Base-by-base conservation (phyloP, 2,888 invertebrate species). In the Philereme transversata region DNA sequence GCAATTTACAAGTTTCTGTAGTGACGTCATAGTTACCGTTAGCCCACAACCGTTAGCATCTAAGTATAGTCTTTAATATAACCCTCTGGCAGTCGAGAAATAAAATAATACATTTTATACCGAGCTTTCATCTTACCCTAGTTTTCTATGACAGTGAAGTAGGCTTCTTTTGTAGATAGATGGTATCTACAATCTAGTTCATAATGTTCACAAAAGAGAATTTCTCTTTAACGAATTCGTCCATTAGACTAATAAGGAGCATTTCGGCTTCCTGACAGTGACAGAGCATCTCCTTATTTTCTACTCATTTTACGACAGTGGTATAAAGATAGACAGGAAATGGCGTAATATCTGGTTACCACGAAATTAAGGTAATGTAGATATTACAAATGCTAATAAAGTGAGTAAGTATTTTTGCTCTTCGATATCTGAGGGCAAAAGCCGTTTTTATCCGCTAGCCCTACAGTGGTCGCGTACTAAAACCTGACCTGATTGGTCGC, bases 161-260 rank as follows among this genome's bases (percentile, higher is more conserved):
- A 22, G 22, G 3, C 22, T 3, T 36, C 36, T 36, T 36, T 40
- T 40, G 40, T 40, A 40, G 40, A 40, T 40, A 6, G 40, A 40
- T 22, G 40, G 40, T 40, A 7, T 8, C 7, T 40, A 40, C 40
- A 3, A 22, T 38, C 36, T 6, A 40, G 40, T 40, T 22, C 22
- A 22, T 22, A n/a, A 43, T n/a, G 4, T 43, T 11, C 7, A 47
- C 33, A 47, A 47, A 36, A 6, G 40, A 49, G 49, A 34, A 33
- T 47, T 9, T 5, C 45, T 45, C 35, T 46, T 7, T 46, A 46
- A 22, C 46, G 5, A 46, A 33, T 46, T 33, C 22, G 11, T 33
- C 46, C 46, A 47, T 34, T 34, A 47, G 4, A 33, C 47, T 47
- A 47, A 47, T 47, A 34, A 47, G 47, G 34, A 47, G 33, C 33